Conservation (phyloP, 1,140 invertebrate species). For the Hormaphis cornu region DNA sequence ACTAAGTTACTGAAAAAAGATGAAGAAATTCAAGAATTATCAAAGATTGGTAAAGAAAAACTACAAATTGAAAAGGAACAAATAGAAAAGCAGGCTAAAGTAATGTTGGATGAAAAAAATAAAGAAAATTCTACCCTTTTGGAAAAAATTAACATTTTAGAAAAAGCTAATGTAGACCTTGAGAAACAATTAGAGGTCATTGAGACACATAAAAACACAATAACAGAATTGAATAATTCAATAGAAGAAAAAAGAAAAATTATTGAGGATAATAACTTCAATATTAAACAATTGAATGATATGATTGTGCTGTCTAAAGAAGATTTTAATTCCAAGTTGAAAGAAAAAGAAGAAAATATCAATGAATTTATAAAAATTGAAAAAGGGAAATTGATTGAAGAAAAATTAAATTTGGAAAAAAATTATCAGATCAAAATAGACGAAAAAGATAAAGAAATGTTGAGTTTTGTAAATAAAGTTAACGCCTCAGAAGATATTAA, state of each 20-base stretch:
- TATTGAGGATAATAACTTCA: neutral
- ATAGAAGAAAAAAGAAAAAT: neutral
- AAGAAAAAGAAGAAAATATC: constrained; percentile 1
- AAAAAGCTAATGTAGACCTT: neutral
- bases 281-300: neutral
- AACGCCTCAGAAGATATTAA: neutral
- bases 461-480: neutral
- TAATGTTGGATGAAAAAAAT: neutral
- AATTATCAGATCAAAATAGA: neutral
- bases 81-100: neutral
- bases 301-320: neutral
- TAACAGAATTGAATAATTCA: neutral
- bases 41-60: neutral
- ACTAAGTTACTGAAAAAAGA: neutral
- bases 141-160: neutral
- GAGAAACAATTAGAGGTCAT: neutral
- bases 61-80: neutral
- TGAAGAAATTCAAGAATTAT: neutral
- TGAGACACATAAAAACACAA: neutral
- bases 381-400: neutral
- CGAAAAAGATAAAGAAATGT: neutral
- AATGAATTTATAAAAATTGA: neutral
- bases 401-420: neutral
- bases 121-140: neutral
- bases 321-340: neutral